phyloP scores from a whole-genome alignment of 2,113 vertebrate genomes.

The Cinclus mexicanus region DNA sequence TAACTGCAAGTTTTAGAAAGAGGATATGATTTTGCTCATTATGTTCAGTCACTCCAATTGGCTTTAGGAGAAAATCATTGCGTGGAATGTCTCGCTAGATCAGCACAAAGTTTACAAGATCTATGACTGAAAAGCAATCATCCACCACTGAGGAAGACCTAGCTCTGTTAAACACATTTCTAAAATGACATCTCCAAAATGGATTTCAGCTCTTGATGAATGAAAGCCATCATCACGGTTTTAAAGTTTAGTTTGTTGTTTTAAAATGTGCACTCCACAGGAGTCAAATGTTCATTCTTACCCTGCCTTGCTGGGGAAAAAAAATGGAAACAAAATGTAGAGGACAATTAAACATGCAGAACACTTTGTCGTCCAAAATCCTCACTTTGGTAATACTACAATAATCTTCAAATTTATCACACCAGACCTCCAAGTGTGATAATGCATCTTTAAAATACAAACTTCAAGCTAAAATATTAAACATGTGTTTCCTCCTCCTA shows the following conservation, averaged over 20 bases:
- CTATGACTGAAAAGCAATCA: background rate
- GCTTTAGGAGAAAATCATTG: constrained; percentile 8
- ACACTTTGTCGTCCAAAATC: constrained; percentile 33
- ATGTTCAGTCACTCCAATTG: background rate
- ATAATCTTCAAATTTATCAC: constrained; percentile 67
- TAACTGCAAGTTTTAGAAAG: background rate
- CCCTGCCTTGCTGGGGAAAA: background rate
- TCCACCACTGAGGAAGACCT: constrained; percentile 5
- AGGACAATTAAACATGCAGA: constrained; percentile 41
- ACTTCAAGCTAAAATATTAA: constrained; percentile 74
- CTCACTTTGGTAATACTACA: constrained; percentile 27
- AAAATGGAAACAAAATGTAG: background rate
- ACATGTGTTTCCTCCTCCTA: constrained; percentile 60
- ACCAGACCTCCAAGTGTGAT: constrained; percentile 65
- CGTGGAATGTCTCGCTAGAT: background rate
- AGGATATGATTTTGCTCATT: background rate
- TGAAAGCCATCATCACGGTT: background rate
- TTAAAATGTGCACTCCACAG: background rate
- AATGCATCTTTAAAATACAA: constrained; percentile 74
- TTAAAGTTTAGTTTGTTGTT: constrained; percentile 22
- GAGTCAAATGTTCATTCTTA: constrained; percentile 10
- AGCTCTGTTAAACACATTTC: constrained; percentile 10
- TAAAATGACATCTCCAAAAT: constrained; percentile 33
- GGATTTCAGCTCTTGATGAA: constrained; percentile 24
- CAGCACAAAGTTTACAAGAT: constrained; percentile 13